phyloP scores from a whole-genome alignment of 2,797 vertebrate species.

The Ceyx erithaca region DNA sequence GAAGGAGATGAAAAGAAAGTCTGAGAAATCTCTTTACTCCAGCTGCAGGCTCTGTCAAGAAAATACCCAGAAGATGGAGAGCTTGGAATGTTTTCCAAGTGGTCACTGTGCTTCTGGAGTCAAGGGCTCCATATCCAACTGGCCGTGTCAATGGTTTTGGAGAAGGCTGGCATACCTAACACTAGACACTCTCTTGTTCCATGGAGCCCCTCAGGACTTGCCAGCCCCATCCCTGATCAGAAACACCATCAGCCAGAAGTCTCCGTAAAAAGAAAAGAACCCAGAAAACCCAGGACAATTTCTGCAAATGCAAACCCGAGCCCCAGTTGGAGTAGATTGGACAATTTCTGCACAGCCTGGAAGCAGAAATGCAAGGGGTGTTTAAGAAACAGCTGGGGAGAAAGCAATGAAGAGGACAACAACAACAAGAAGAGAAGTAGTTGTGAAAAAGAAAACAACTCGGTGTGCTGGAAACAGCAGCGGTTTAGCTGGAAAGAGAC shows the following conservation, averaged over 20 bases:
- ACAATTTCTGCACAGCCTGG: neutral
- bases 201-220: neutral
- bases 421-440: neutral
- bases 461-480: neutral
- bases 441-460: neutral
- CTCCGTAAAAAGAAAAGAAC: neutral
- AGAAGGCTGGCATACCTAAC: neutral
- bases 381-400: neutral
- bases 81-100: neutral
- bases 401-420: constrained; percentile 1
- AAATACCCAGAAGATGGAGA: neutral
- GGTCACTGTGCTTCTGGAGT: neutral
- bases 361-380: neutral
- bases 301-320: neutral
- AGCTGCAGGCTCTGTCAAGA: neutral
- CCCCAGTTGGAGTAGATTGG: constrained; percentile 1
- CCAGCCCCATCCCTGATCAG: neutral
- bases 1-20: neutral
- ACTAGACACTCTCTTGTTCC: neutral
- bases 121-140: neutral
- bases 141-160: neutral
- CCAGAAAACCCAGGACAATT: neutral
- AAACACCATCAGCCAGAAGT: neutral
- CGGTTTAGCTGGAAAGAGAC: neutral
- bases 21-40: neutral